A percentile compares a stretch with the other conserved stretches of the same genome.
phyloP scores from a whole-genome alignment of 2,888 invertebrate species.

The Holacanthella duospinosa region DNA sequence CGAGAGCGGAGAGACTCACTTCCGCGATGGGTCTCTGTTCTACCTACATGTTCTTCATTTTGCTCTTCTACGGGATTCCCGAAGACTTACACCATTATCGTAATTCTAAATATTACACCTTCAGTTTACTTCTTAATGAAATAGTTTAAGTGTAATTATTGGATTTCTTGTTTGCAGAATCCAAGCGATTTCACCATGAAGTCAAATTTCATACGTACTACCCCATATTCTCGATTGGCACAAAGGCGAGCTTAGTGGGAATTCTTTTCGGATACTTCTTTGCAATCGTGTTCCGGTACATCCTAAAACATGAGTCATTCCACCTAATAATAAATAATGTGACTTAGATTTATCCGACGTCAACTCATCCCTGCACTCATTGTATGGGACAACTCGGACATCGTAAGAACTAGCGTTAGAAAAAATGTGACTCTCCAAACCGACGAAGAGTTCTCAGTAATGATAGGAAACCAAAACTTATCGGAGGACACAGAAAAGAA shows the following conservation, averaged over 20 bases:
- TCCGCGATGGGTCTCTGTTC: background rate
- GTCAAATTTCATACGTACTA: background rate
- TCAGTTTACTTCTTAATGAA: no score
- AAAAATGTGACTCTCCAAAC: background rate
- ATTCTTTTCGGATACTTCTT: background rate
- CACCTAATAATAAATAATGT: no score
- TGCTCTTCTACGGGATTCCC: background rate
- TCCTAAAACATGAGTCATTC: background rate
- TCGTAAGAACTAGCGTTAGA: background rate
- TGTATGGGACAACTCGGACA: background rate
- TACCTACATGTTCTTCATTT: background rate
- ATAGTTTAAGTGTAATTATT: background rate
- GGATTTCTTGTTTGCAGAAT: background rate
- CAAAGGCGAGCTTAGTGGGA: background rate
- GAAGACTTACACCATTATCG: background rate
- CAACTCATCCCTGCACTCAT: background rate
- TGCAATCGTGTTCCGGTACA: background rate
- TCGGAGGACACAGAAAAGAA: background rate
- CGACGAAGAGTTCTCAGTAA: background rate
- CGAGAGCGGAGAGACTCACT: background rate
- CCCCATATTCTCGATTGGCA: background rate
- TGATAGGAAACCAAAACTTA: no score
- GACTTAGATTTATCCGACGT: constrained; percentile 2
- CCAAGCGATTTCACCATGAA: background rate
- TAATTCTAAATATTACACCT: no score